Conservation (phyloP, 2,113 vertebrate genomes). For the Sclerurus mexicanus region DNA sequence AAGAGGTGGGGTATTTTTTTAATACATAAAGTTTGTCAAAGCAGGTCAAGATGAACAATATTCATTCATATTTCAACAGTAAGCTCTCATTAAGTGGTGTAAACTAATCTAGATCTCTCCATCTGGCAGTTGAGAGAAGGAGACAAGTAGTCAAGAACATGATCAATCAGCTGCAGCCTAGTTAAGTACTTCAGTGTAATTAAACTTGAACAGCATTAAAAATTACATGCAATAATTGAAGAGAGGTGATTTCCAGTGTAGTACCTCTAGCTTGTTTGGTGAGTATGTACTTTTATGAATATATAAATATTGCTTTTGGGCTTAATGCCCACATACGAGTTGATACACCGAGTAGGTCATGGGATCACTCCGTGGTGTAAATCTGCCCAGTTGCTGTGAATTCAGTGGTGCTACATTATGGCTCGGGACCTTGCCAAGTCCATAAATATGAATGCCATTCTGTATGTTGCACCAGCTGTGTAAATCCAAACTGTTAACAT, state of each 20-base stretch:
- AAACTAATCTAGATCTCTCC: conserved; percentile 20
- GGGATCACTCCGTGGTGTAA: neutral
- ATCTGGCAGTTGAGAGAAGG: neutral
- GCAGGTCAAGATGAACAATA: neutral
- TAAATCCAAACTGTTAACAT: conserved; percentile 40
- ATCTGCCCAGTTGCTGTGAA: neutral
- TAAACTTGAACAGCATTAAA: conserved; percentile 46
- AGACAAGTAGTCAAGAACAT: conserved; percentile 9
- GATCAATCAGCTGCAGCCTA: neutral
- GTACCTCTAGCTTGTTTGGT: neutral
- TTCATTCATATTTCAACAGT: neutral
- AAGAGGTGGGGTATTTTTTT: neutral
- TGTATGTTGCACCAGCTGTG: conserved; percentile 5
- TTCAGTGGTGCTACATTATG: neutral
- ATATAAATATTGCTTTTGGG: neutral
- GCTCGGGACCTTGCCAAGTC: neutral
- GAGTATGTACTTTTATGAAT: conserved; percentile 14
- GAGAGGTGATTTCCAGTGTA: neutral
- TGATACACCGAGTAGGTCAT: neutral
- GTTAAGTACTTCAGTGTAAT: conserved; percentile 35
- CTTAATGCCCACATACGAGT: neutral
- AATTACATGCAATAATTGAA: neutral
- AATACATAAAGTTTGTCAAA: neutral
- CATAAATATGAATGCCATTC: conserved; percentile 17
- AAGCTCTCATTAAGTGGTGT: neutral